phyloP scores from a whole-genome alignment of 2,888 invertebrate species.

The Drosophila diplacantha region DNA sequence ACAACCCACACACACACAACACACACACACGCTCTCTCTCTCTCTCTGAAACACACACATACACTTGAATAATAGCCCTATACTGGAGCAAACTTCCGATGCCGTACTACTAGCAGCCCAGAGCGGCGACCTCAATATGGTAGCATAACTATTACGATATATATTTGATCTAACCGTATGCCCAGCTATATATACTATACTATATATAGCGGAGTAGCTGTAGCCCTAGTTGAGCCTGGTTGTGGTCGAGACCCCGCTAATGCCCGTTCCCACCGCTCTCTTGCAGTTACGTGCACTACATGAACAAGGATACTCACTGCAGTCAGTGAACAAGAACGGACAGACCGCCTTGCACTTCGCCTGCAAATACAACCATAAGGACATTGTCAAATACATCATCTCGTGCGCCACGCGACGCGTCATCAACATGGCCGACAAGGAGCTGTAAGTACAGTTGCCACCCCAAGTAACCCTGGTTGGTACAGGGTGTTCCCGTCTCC shows the following conservation, averaged over 20 bases:
- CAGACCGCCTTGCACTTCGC: slow-evolving; percentile 95
- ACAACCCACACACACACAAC: slow-evolving; percentile 10
- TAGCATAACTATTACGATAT: slow-evolving; percentile 72
- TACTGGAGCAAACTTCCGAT: slow-evolving; percentile 89
- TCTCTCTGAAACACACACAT: slow-evolving; percentile 11
- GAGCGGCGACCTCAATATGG: slow-evolving; percentile 88
- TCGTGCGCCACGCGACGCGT: slow-evolving; percentile 90
- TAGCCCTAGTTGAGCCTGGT: neutral
- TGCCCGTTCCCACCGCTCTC: neutral
- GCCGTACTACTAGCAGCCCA: slow-evolving; percentile 90
- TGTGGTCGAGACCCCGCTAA: neutral
- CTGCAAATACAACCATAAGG: slow-evolving; percentile 91
- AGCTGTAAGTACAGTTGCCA: slow-evolving; percentile 81
- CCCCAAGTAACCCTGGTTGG: too few relatives aligned
- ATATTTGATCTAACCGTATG: slow-evolving; percentile 5
- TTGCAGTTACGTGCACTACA: slow-evolving; percentile 89
- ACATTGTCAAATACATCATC: slow-evolving; percentile 92
- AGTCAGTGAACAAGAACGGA: slow-evolving; percentile 89
- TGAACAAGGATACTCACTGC: slow-evolving; percentile 88
- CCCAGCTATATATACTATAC: neutral
- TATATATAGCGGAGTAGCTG: neutral
- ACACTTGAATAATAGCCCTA: slow-evolving; percentile 80
- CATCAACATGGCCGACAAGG: slow-evolving; percentile 91
- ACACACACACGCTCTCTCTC: slow-evolving; percentile 20
- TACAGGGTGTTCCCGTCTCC: neutral